phyloP scores from a whole-genome alignment of 2,113 vertebrate genomes.

The Hypomesus transpacificus region DNA sequence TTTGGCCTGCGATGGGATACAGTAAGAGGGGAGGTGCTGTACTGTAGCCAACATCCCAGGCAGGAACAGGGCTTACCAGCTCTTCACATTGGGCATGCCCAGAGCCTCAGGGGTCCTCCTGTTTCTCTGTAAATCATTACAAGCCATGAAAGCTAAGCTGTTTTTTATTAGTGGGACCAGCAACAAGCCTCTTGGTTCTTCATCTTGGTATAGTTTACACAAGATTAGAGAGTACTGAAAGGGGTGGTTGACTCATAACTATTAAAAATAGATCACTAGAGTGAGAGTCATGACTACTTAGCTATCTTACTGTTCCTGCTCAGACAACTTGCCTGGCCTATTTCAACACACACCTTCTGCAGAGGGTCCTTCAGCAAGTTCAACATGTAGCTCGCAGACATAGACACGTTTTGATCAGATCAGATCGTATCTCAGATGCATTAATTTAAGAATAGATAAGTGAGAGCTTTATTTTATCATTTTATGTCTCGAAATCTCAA shows the following conservation, averaged over 20 bases:
- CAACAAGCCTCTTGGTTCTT: slow-evolving; percentile 52
- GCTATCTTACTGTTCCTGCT: slow-evolving; percentile 43
- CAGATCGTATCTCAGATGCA: not conserved
- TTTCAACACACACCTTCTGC: not conserved
- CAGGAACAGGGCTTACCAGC: slow-evolving; percentile 30
- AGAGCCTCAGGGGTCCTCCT: slow-evolving; percentile 27
- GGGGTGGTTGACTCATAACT: slow-evolving; percentile 41
- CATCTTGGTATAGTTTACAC: slow-evolving; percentile 36
- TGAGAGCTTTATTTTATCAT: slow-evolving; percentile 4
- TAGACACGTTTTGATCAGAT: not conserved
- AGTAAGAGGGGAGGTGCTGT: slow-evolving; percentile 28
- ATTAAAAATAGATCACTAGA: slow-evolving; percentile 58
- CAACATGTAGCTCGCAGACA: not conserved
- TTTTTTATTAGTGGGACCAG: slow-evolving; percentile 63
- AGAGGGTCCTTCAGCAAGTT: not conserved
- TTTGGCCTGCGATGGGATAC: slow-evolving; percentile 28
- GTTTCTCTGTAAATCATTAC: slow-evolving; percentile 55
- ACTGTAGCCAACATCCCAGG: slow-evolving; percentile 37
- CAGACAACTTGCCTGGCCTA: not conserved
- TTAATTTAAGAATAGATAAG: not conserved
- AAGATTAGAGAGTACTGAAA: slow-evolving; percentile 47
- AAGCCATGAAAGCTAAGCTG: slow-evolving; percentile 64
- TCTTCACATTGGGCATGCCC: slow-evolving; percentile 44
- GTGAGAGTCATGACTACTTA: slow-evolving; percentile 41
- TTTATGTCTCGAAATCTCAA: not conserved